Percentiles rank a stretch among this genome's conserved stretches.
Conservation (phyloP, 1,140 invertebrate species). For the Heliothis subflexa region DNA sequence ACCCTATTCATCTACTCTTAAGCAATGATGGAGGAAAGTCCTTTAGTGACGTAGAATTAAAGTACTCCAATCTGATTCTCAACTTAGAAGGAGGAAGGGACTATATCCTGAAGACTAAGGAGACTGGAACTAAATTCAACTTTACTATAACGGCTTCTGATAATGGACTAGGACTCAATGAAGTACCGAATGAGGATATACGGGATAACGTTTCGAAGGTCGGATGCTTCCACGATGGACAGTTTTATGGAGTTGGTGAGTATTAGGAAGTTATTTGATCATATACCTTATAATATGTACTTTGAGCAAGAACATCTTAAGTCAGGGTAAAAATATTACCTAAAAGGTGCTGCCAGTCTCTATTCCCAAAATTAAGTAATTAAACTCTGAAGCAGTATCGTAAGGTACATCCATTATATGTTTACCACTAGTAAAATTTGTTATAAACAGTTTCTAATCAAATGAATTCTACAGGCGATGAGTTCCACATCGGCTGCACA, state of each 20-base stretch:
- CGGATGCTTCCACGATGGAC: constrained; percentile 79
- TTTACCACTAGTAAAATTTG: too few relatives aligned
- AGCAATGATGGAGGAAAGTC: constrained; percentile 78
- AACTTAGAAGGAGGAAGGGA: constrained; percentile 80
- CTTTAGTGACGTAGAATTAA: constrained; percentile 76
- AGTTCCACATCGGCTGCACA: constrained; percentile 92
- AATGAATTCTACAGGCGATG: constrained; percentile 82
- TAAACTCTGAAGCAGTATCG: background rate
- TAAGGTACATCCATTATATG: too few relatives aligned
- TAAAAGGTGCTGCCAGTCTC: too few relatives aligned
- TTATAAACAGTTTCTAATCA: too few relatives aligned
- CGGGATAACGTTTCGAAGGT: constrained; percentile 61
- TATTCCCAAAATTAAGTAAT: background rate
- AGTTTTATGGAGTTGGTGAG: constrained; percentile 81
- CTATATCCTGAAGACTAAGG: constrained; percentile 82
- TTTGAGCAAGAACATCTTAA: too few relatives aligned
- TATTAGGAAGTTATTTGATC: background rate
- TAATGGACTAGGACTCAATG: constrained; percentile 20
- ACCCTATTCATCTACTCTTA: constrained; percentile 78
- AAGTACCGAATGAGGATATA: constrained; percentile 58
- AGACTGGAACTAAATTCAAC: constrained; percentile 83
- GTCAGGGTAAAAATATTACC: too few relatives aligned
- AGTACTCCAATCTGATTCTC: constrained; percentile 74
- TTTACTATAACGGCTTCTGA: constrained; percentile 79
- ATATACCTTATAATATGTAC: too few relatives aligned